A percentile compares a stretch with the other conserved stretches of the same genome.
Conservation (phyloP, 2,888 invertebrate species). For the Mimas tiliae region DNA sequence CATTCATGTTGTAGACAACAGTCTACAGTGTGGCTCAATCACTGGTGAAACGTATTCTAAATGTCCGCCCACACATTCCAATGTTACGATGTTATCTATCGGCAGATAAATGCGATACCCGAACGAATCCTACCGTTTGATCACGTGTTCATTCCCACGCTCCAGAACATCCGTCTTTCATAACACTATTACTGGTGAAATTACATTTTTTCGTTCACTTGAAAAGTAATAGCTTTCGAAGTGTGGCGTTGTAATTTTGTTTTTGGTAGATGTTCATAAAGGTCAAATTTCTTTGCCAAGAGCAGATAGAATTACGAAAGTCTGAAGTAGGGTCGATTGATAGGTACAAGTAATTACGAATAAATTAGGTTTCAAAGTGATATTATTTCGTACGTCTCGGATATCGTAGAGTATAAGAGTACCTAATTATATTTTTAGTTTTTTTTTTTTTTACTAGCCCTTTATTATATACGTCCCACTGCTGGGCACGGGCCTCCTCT, state of each 20-base stretch:
- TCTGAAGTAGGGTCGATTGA: neutral
- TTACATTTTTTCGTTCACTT: neutral
- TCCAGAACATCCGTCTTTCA: neutral
- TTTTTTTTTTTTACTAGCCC: too few species aligned
- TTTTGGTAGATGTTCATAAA: neutral
- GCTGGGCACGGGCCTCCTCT: too few species aligned
- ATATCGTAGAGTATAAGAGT: too few species aligned
- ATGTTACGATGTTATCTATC: neutral
- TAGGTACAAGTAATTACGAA: neutral
- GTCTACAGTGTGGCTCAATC: too few species aligned
- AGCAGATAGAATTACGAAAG: neutral
- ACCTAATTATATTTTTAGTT: too few species aligned
- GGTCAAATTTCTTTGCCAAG: neutral
- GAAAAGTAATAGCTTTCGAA: conserved; percentile 13
- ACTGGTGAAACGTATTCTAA: neutral
- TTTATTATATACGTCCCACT: too few species aligned
- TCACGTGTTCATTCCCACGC: conserved; percentile 15
- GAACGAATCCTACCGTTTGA: neutral
- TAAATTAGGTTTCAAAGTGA: neutral
- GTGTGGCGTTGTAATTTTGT: neutral
- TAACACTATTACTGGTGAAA: conserved; percentile 5
- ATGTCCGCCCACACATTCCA: neutral
- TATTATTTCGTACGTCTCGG: too few species aligned
- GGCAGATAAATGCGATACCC: neutral
- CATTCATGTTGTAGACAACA: too few species aligned